A percentile compares a stretch with the other conserved stretches of the same genome.
These are phyloP conservation scores for Egretta garzetta DNA, from an alignment of 2,113 vertebrate genomes.

Conservation along the genomic window DNA sequence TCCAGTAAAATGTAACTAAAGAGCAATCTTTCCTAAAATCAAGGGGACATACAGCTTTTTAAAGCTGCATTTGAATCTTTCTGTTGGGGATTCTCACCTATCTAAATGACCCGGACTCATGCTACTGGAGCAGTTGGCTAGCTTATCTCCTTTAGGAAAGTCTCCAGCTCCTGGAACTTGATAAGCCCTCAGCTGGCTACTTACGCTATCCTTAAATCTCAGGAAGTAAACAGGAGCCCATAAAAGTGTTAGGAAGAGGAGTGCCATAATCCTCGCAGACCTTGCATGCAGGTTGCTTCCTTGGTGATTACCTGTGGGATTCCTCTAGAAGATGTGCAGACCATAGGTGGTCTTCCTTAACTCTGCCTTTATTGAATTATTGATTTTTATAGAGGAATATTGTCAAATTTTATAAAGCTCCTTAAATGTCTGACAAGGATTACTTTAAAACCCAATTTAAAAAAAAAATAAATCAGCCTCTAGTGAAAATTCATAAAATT, in stretches of 20 bases:
- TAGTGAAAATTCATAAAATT: not conserved
- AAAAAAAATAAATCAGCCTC: not conserved
- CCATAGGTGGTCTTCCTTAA: not conserved
- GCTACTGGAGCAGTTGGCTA: not conserved
- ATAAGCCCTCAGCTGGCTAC: not conserved
- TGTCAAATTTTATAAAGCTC: not conserved
- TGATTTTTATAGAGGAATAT: not conserved
- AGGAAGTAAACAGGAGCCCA: not conserved
- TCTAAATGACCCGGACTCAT: not conserved
- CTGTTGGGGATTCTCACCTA: not conserved
- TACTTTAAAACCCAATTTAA: not conserved
- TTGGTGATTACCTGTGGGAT: not conserved
- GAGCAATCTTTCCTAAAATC: not conserved
- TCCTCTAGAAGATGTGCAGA: accelerated
- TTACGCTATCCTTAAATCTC: not conserved
- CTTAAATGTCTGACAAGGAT: not conserved
- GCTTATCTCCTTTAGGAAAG: not conserved
- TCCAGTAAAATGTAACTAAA: not conserved
- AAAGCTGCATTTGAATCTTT: not conserved
- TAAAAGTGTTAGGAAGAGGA: not conserved
- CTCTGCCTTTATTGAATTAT: not conserved
- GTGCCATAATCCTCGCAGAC: not conserved
- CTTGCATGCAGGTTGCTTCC: not conserved
- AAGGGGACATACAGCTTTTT: not conserved
- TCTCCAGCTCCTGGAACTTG: not conserved